Evolutionary conservation across 2,113 vertebrate genomes (phyloP), one percentile per base, ranked within the genome.

Genomic region (Microcebus lehilahytsara): DNA sequence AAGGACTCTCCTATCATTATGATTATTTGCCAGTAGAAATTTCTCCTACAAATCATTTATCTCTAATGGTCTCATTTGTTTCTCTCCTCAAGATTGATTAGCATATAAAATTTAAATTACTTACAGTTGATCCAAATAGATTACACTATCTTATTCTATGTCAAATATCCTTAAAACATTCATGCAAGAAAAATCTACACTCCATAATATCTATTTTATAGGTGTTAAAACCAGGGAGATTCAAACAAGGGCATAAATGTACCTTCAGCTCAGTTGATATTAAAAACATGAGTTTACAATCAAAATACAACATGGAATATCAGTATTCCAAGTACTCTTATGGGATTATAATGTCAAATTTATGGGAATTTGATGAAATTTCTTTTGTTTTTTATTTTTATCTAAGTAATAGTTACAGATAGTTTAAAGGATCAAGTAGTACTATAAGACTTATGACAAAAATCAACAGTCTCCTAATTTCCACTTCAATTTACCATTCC

Each of bases 21-120:
- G 23, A 84, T 51, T 87, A 74, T 89, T 93, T 85, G 30, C 51
- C 75, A 86, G 16, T 51, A 89, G 56, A 85, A 96, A 92, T 85
- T 83, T 37, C 77, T 95, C 13, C 51, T 11, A 34, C 27, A 97
- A 69, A 30, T 93, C 25, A 91, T 81, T 91, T 81, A 91, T 69
- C 7, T 64, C 32, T 14, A 42, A 80, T 22, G 20, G 13, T 77
- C 51, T 87, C 49, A 78, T 53, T 79, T 93, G 60, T 64, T 84
- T 93, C 27, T 90, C 30, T 30, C 67, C 46, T 79, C 58, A 92
- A 84, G 16, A 46, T 23, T 96, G 49, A 84, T 81, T 22, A 64
- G 89, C 40, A 81, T n/a, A 64, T 40, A 42, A 49, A 85, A 77
- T 64, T 74, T 79, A 87, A 87, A 58, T 85, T 62, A 86, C 1